Conservation (phyloP, 2,797 vertebrate species). For the Siniperca undulata region DNA sequence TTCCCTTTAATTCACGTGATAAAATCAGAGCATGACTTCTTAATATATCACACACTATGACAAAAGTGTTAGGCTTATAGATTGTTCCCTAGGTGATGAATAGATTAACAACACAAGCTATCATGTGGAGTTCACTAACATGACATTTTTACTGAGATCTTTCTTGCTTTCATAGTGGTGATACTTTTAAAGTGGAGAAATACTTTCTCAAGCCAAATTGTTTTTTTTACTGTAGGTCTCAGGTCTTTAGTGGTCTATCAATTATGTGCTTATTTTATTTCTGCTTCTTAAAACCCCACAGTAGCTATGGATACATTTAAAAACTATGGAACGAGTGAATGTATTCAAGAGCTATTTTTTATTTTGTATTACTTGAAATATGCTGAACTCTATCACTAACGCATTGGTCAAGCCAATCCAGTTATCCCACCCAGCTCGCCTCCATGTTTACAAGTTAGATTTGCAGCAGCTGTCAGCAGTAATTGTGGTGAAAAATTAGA, state of each 20-base stretch:
- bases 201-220: slow-evolving; percentile 80
- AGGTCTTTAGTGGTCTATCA: slow-evolving; percentile 69
- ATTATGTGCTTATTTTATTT: slow-evolving; percentile 46
- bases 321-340: slow-evolving; percentile 60
- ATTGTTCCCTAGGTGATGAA: slow-evolving; percentile 50
- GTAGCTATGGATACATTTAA: slow-evolving; percentile 68
- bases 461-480: slow-evolving; percentile 22
- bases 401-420: slow-evolving; percentile 39
- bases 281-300: slow-evolving; percentile 51
- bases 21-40: slow-evolving; percentile 13
- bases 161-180: slow-evolving; percentile 60
- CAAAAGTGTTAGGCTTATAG: slow-evolving; percentile 28
- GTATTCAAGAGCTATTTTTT: slow-evolving; percentile 63
- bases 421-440: slow-evolving; percentile 43
- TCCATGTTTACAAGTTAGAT: slow-evolving; percentile 52
- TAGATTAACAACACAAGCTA: slow-evolving; percentile 49
- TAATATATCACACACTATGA: slow-evolving; percentile 29
- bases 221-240: slow-evolving; percentile 76
- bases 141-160: slow-evolving; percentile 57
- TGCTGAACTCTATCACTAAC: slow-evolving; percentile 55
- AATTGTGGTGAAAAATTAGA: slow-evolving; percentile 42
- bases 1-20: slow-evolving; percentile 44
- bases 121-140: slow-evolving; percentile 62
- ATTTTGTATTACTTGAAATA: slow-evolving; percentile 51
- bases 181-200: slow-evolving; percentile 64